These are phyloP conservation scores for Neopipo cinnamomea DNA, from an alignment of 2,113 vertebrate genomes.

Conservation along the genomic window DNA sequence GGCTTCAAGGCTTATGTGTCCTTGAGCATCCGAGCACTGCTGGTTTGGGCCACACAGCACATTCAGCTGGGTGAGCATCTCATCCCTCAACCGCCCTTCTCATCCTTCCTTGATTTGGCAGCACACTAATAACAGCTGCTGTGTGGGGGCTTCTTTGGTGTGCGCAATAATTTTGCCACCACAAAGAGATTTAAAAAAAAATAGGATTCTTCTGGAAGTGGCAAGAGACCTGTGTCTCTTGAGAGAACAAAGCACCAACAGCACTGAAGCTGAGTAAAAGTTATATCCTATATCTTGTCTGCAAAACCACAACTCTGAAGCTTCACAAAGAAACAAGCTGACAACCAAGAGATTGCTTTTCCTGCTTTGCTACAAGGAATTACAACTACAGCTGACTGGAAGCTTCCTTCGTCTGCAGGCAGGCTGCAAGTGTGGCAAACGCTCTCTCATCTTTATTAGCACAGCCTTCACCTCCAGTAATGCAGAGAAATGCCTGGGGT, in stretches of 20 bases:
- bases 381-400: not conserved
- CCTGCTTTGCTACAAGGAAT: not conserved
- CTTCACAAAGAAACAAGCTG: not conserved
- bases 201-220: not conserved
- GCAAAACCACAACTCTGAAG: not conserved
- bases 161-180: not conserved
- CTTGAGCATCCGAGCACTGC: not conserved
- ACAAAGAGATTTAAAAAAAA: not conserved
- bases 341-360: not conserved
- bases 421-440: not conserved
- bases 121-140: not conserved
- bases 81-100: not conserved
- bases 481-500: not conserved
- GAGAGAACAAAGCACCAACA: not conserved
- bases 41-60: rapidly evolving
- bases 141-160: rapidly evolving
- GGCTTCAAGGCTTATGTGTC: not conserved
- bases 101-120: not conserved
- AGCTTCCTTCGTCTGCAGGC: not conserved
- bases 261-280: not conserved
- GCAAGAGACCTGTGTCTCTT: not conserved
- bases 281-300: not conserved
- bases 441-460: not conserved
- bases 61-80: not conserved
- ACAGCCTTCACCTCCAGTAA: not conserved